These are phyloP conservation scores for Tapirus indicus DNA, from an alignment of 2,797 vertebrate species.

Conservation along the genomic window DNA sequence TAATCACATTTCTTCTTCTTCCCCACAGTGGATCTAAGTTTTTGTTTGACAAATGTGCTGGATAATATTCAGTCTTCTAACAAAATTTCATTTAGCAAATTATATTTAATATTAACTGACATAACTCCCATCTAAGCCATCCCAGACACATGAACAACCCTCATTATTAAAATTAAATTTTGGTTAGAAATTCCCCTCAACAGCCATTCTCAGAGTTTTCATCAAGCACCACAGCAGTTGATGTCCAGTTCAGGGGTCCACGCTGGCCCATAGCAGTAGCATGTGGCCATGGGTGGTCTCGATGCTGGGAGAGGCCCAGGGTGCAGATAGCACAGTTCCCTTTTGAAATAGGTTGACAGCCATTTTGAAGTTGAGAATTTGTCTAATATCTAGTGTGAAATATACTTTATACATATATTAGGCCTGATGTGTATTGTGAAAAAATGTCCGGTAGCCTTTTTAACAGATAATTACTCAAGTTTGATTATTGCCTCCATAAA, in stretches of 20 bases:
- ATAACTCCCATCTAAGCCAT: neutral
- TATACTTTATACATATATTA: neutral
- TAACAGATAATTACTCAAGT: neutral
- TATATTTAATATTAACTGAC: neutral
- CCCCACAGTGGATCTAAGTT: neutral
- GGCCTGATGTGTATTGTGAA: neutral
- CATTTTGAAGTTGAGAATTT: neutral
- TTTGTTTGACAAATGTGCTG: neutral
- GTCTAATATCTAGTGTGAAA: neutral
- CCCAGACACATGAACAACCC: neutral
- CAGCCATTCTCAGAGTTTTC: neutral
- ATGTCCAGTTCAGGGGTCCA: neutral
- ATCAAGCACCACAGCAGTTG: too few species aligned
- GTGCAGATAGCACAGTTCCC: accelerated
- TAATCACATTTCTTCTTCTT: too few species aligned
- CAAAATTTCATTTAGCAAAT: neutral
- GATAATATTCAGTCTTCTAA: neutral
- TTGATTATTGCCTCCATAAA: too few species aligned
- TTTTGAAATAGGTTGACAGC: neutral
- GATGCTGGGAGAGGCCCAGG: accelerated
- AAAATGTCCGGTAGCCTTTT: neutral
- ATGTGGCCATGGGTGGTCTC: accelerated
- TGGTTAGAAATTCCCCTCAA: neutral
- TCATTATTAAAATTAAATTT: neutral
- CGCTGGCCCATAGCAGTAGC: accelerated